Conservation (phyloP, 1,140 invertebrate species). For the Drosophila virilis region DNA sequence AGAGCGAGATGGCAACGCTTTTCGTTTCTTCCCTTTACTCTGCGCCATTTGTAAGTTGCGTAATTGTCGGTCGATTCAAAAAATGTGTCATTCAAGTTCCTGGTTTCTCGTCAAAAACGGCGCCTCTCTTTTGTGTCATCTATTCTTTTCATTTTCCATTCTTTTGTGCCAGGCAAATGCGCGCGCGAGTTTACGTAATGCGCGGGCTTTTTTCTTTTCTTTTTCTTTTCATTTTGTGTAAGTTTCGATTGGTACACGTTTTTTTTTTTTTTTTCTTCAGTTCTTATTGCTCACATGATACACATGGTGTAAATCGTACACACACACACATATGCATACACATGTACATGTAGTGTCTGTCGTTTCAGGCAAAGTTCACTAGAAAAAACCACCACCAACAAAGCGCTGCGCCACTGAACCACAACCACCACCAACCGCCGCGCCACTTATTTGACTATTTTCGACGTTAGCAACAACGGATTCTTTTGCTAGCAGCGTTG, state of each 20-base stretch:
- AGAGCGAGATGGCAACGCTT: constrained; percentile 35
- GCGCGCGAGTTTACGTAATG: constrained; percentile 71
- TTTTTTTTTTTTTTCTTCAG: constrained; percentile 19
- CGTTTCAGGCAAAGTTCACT: constrained; percentile 71
- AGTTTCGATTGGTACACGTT: too few species aligned
- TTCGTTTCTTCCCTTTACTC: constrained; percentile 25
- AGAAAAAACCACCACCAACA: constrained; percentile 59
- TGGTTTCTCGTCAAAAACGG: constrained; percentile 38
- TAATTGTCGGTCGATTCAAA: constrained; percentile 66
- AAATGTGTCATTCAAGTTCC: constrained; percentile 82
- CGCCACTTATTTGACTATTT: constrained; percentile 72
- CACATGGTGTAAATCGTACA: constrained; percentile 25
- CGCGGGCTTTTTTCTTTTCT: constrained; percentile 57
- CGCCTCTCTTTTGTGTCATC: constrained; percentile 7
- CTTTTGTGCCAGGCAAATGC: constrained; percentile 14
- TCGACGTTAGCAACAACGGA: constrained; percentile 76
- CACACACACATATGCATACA: constrained; percentile 31
- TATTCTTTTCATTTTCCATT: constrained; percentile 12
- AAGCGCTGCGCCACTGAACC: constrained; percentile 32
- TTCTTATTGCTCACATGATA: constrained; percentile 51
- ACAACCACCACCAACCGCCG: constrained; percentile 63
- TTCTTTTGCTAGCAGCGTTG: constrained; percentile 26
- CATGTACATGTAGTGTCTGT: constrained; percentile 37
- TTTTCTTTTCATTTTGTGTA: too few species aligned
- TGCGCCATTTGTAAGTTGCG: constrained; percentile 78